Percentiles rank a stretch among this genome's conserved stretches.
Evolutionary conservation across 2,888 invertebrate genomes (phyloP).

Genomic region (Eupithecia pulchellata): DNA sequence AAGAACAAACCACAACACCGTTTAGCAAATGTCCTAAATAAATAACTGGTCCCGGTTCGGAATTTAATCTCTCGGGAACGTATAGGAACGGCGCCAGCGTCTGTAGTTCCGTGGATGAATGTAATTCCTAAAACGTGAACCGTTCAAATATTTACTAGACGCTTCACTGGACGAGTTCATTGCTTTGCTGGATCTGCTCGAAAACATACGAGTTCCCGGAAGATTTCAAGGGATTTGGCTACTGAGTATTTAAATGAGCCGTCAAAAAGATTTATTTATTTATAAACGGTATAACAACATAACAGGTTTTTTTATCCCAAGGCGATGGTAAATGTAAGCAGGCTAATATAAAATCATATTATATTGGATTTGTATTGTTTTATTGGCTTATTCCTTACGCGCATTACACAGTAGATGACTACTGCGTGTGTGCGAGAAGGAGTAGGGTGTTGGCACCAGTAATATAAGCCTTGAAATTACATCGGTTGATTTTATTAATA

Average conservation of each 20-base stretch:
- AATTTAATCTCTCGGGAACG: slow-evolving; percentile 9
- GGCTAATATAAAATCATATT: no score
- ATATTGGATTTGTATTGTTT: neutral
- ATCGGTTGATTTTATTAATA: neutral
- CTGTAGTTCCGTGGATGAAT: slow-evolving; percentile 48
- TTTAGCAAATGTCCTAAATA: slow-evolving; percentile 14
- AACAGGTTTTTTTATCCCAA: no score
- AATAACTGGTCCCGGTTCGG: slow-evolving; percentile 12
- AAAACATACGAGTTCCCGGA: slow-evolving; percentile 32
- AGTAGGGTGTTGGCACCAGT: neutral
- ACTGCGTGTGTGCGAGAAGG: neutral
- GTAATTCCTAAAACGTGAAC: slow-evolving; percentile 75
- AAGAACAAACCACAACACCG: neutral
- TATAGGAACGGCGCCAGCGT: neutral
- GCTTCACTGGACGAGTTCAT: slow-evolving; percentile 59
- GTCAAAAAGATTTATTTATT: neutral
- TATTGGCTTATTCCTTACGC: neutral
- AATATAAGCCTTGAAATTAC: neutral
- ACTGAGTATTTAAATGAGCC: neutral
- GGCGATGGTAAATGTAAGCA: no score
- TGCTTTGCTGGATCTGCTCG: slow-evolving; percentile 43
- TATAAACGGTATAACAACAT: no score
- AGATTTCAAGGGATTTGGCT: neutral
- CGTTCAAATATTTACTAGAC: slow-evolving; percentile 73
- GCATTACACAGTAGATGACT: neutral